Base-by-base conservation (phyloP, 2,888 invertebrate genomes). In the Drepana falcataria region DNA sequence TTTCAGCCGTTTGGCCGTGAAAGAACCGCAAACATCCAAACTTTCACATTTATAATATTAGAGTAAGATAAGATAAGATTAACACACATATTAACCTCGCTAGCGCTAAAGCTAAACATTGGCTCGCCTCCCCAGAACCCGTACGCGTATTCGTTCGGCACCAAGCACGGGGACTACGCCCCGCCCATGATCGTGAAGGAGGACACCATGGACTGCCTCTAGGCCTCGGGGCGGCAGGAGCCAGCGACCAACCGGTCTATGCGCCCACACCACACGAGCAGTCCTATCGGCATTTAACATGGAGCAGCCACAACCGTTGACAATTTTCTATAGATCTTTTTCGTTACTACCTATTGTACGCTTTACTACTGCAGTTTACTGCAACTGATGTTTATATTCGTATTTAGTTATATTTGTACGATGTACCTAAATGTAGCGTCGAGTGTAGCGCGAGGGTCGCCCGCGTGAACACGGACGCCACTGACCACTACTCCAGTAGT, bases 141-240 rank as follows among this genome's bases (percentile, higher is more conserved):
- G 6, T 91, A 91, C 53, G 81, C 91, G 37, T 94, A 91, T 69
- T 93, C 93, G 34, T 94, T 94, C 73, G 94, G 94, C 40, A 85
- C 88, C 33, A 87, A 89, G 58, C 93, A 93, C 74, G 91, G 86
- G 7, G 85, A 84, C 54, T 92, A 87, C 66, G 83, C 87, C 21
- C 86, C 91, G 47, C 92, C 93, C 3, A 92, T 93, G 77, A 89
- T 94, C 64, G 92, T 93, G 52, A 88, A 91, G 35, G 91, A 92
- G 56, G 94, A 94, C 70, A 91, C 92, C 52, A 89, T 92, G 87
- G 92, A 92, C 68, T 91, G 91, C 60, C 69, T 90, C 33, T 88
- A 74, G 58, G 33, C 33, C 7, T 6, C 34, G 21, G 4, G 5
- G 47, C 47, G 9, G n/a, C 4, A 6, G 40, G 4, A 40, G 4